Evolutionary conservation across 2,888 invertebrate genomes (phyloP).

Genomic region (Xestia ashworthii): DNA sequence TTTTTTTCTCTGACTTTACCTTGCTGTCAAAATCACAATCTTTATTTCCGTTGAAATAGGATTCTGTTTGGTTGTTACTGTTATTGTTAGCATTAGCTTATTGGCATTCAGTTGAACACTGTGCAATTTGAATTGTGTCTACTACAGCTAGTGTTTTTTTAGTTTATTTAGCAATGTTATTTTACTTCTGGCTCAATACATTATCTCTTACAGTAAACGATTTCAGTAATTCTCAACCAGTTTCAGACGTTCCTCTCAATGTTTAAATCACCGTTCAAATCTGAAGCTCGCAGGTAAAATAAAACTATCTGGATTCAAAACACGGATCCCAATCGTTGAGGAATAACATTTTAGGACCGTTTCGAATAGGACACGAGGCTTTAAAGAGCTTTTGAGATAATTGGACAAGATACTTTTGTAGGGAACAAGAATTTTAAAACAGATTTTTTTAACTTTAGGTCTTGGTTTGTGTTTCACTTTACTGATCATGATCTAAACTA

Average conservation of each 20-base stretch:
- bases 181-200: no score
- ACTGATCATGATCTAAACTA: no score
- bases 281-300: slow-evolving; percentile 8
- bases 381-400: slow-evolving; percentile 49
- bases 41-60: no score
- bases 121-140: background rate
- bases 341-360: slow-evolving; percentile 37
- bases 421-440: slow-evolving; percentile 33
- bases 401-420: slow-evolving; percentile 46
- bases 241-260: background rate
- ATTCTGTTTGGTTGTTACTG: no score
- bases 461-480: background rate
- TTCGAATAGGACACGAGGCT: slow-evolving; percentile 19
- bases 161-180: background rate
- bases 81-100: no score
- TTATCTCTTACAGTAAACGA: background rate
- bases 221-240: background rate
- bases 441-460: slow-evolving; percentile 6
- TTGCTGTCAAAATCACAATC: no score
- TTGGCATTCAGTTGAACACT: background rate
- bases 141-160: background rate
- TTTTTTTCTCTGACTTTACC: no score
- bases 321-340: slow-evolving; percentile 33
- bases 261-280: slow-evolving; percentile 1
- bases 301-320: slow-evolving; percentile 37